Percentiles rank a stretch among this genome's conserved stretches.
Evolutionary conservation across 2,888 invertebrate genomes (phyloP).

Genomic region (Marronus borbonicus): DNA sequence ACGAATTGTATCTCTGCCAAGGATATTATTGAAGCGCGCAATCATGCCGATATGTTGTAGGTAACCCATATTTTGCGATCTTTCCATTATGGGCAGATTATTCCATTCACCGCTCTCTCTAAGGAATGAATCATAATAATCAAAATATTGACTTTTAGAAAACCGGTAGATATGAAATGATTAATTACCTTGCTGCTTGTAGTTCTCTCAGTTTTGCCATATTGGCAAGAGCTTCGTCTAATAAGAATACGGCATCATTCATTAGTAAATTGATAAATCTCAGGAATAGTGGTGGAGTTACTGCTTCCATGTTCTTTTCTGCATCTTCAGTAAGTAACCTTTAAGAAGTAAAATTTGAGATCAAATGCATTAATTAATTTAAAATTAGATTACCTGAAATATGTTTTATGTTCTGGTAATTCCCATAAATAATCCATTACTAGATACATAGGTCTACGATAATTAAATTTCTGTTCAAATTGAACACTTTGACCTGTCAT

Average conservation of each 20-base stretch:
- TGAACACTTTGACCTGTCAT: slow-evolving; percentile 97
- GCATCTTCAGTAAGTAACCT: slow-evolving; percentile 86
- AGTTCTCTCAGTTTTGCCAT: slow-evolving; percentile 91
- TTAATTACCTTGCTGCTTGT: slow-evolving; percentile 79
- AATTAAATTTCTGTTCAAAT: slow-evolving; percentile 98
- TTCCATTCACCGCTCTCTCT: slow-evolving; percentile 86
- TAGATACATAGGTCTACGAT: slow-evolving; percentile 94
- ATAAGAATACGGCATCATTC: slow-evolving; percentile 96
- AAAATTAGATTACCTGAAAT: slow-evolving; percentile 78
- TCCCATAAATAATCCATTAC: slow-evolving; percentile 95
- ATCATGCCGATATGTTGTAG: slow-evolving; percentile 86
- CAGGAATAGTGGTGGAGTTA: slow-evolving; percentile 92
- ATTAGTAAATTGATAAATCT: slow-evolving; percentile 96
- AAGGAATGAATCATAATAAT: neutral
- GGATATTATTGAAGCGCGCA: slow-evolving; percentile 93
- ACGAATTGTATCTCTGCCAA: slow-evolving; percentile 90
- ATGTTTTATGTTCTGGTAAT: slow-evolving; percentile 82
- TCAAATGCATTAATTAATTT: too few species aligned
- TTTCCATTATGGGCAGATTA: slow-evolving; percentile 78
- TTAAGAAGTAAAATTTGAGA: slow-evolving; percentile 32
- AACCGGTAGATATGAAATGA: neutral
- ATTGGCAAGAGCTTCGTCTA: slow-evolving; percentile 92
- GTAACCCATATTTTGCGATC: slow-evolving; percentile 81
- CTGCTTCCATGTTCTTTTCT: slow-evolving; percentile 90
- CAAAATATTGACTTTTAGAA: neutral